Percentiles rank a stretch among this genome's conserved stretches.
phyloP scores from a whole-genome alignment of 35 echinoderm and acorn worm species.

The Apostichopus californicus region DNA sequence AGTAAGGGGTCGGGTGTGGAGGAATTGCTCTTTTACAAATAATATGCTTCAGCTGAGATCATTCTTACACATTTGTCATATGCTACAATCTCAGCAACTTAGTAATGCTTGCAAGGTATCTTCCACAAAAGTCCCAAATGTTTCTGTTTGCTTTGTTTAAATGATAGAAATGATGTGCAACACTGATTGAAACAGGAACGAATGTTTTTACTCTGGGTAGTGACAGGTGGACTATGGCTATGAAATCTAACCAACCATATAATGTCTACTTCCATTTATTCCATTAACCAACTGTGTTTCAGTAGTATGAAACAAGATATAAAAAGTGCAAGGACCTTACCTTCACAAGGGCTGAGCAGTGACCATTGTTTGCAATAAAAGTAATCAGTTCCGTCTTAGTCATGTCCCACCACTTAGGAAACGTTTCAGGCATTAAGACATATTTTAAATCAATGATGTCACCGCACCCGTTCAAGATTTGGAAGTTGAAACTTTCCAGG shows the following conservation, averaged over 20 bases:
- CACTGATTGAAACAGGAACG: neutral
- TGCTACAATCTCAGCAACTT: no score
- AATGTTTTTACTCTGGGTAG: neutral
- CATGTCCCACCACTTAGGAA: conserved; percentile 74
- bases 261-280: neutral
- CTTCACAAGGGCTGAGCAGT: conserved; percentile 94
- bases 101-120: no score
- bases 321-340: conserved; percentile 17
- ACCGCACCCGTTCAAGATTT: conserved; percentile 76
- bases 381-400: conserved; percentile 44
- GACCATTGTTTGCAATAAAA: conserved; percentile 58
- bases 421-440: conserved; percentile 63
- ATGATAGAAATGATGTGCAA: no score
- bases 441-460: conserved; percentile 77
- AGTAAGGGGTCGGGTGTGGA: no score
- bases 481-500: conserved; percentile 64
- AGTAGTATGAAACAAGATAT: no score
- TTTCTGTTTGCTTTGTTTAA: no score
- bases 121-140: no score
- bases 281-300: neutral
- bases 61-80: no score
- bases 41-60: no score
- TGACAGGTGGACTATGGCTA: neutral
- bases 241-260: neutral
- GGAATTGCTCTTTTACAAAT: no score